Conservation (phyloP, 2,113 vertebrate species). For the Albula glossodonta region DNA sequence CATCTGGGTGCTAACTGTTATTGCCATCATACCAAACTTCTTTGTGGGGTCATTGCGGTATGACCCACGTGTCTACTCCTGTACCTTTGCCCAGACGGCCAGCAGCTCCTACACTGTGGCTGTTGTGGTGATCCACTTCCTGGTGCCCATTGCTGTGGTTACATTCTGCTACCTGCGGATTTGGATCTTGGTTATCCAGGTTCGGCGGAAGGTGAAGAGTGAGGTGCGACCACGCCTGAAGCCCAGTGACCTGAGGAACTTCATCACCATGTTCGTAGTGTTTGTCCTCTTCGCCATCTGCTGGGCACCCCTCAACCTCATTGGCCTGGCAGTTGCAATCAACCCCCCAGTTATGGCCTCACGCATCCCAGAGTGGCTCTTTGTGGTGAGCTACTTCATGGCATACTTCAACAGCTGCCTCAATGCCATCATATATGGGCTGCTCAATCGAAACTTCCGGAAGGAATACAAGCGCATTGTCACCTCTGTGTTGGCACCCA, state of each 20-base stretch:
- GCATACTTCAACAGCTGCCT: slow-evolving; percentile 95
- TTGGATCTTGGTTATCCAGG: slow-evolving; percentile 86
- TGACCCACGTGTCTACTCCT: slow-evolving; percentile 84
- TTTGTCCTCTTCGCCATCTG: slow-evolving; percentile 91
- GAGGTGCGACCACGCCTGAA: slow-evolving; percentile 71
- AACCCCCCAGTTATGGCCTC: slow-evolving; percentile 76
- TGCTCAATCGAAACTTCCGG: slow-evolving; percentile 90
- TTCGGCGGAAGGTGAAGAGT: slow-evolving; percentile 78
- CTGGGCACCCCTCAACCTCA: slow-evolving; percentile 90
- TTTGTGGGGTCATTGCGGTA: slow-evolving; percentile 86
- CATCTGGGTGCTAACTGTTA: slow-evolving; percentile 75
- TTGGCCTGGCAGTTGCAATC: slow-evolving; percentile 83
- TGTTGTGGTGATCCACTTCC: slow-evolving; percentile 83
- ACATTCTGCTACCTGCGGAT: slow-evolving; percentile 90
- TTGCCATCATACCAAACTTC: slow-evolving; percentile 84
- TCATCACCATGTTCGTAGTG: slow-evolving; percentile 90
- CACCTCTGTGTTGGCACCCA: slow-evolving; percentile 79
- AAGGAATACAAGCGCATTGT: slow-evolving; percentile 87
- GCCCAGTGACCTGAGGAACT: slow-evolving; percentile 80
- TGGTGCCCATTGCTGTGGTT: slow-evolving; percentile 84
- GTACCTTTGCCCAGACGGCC: slow-evolving; percentile 85
- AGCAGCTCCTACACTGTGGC: slow-evolving; percentile 80
- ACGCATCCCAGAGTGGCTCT: slow-evolving; percentile 84
- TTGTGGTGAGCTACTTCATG: slow-evolving; percentile 90
- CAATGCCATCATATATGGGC: slow-evolving; percentile 87